phyloP scores from a whole-genome alignment of 2,113 vertebrate genomes.

The Planiliza haematocheilus region DNA sequence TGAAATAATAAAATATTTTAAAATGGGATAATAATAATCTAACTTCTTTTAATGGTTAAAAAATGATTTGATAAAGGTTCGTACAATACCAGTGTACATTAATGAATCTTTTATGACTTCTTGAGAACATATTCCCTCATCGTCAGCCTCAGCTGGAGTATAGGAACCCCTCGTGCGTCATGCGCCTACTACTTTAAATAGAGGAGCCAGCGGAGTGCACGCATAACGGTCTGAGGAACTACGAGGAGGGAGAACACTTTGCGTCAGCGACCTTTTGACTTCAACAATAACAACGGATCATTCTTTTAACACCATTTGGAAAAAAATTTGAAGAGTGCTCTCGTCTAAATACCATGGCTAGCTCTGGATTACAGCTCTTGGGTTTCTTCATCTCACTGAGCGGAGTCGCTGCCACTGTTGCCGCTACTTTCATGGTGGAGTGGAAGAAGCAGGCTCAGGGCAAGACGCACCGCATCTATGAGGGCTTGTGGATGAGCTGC shows the following conservation, averaged over 20 bases:
- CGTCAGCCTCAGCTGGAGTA: constrained; percentile 40
- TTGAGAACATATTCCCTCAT: background rate
- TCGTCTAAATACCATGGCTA: constrained; percentile 83
- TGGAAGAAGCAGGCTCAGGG: constrained; percentile 87
- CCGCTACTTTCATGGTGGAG: constrained; percentile 88
- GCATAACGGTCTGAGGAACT: constrained; percentile 22
- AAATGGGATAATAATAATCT: too few relatives aligned
- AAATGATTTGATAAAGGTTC: too few relatives aligned
- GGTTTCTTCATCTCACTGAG: constrained; percentile 87
- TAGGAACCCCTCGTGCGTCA: constrained; percentile 49
- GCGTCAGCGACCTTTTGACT: background rate
- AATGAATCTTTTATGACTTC: background rate
- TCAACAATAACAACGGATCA: background rate
- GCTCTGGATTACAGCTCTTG: constrained; percentile 87
- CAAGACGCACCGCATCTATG: constrained; percentile 83
- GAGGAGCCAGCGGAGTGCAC: background rate
- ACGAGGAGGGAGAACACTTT: background rate
- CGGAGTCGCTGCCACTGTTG: constrained; percentile 85
- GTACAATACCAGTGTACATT: background rate
- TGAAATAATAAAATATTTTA: too few relatives aligned
- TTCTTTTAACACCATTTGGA: background rate
- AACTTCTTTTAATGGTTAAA: too few relatives aligned
- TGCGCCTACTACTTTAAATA: constrained; percentile 51
- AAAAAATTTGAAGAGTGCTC: background rate
- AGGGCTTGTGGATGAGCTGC: constrained; percentile 93